Evolutionary conservation across 2,113 vertebrate genomes (phyloP).

Genomic region (Chaenogobius annularis): DNA sequence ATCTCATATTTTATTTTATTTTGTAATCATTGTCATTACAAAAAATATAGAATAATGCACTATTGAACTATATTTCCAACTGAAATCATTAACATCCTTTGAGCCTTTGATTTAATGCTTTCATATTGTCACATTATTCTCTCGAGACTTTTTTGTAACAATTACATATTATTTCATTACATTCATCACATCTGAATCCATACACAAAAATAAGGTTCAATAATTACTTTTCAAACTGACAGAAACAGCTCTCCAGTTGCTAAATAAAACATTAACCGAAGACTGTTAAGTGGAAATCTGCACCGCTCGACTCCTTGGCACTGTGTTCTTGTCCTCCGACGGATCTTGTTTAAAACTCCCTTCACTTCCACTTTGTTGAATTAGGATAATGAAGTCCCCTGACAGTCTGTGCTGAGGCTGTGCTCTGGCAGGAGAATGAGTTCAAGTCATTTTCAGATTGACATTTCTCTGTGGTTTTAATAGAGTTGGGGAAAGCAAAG

Average conservation of each 20-base stretch:
- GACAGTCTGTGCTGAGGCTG: slow-evolving; percentile 60
- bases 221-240: slow-evolving; percentile 12
- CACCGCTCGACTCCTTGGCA: slow-evolving; percentile 12
- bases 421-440: slow-evolving; percentile 53
- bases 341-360: slow-evolving; percentile 50
- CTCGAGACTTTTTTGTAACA: background rate
- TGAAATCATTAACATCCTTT: too few relatives aligned
- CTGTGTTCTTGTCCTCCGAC: slow-evolving; percentile 47
- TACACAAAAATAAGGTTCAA: slow-evolving; percentile 9
- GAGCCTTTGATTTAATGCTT: too few relatives aligned
- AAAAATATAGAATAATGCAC: too few relatives aligned
- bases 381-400: slow-evolving; percentile 70
- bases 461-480: slow-evolving; percentile 64
- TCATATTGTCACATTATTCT: background rate
- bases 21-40: too few relatives aligned
- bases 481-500: slow-evolving; percentile 53
- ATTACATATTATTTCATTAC: background rate
- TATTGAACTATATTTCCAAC: too few relatives aligned
- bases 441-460: slow-evolving; percentile 44
- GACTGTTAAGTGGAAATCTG: slow-evolving; percentile 27
- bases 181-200: background rate
- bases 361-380: slow-evolving; percentile 64
- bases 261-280: background rate
- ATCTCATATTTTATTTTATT: too few relatives aligned
- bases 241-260: slow-evolving; percentile 3